Conservation (phyloP, 2,797 vertebrate genomes). For the Coccyzus lansbergi region DNA sequence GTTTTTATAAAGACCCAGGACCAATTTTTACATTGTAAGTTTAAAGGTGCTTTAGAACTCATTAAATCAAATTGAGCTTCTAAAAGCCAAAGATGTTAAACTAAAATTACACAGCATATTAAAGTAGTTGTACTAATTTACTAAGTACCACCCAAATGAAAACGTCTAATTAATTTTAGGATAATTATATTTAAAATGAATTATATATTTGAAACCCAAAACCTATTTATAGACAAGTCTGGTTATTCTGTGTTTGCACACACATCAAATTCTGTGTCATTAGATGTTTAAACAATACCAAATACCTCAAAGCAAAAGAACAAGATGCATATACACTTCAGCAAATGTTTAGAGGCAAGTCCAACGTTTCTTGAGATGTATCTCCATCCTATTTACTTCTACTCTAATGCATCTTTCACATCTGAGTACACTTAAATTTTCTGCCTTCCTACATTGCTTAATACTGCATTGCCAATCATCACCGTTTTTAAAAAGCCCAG, state of each 20-base stretch:
- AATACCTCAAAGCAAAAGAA: neutral
- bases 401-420: neutral
- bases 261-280: neutral
- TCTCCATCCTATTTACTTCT: neutral
- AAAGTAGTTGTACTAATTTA: neutral
- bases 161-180: neutral
- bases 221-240: neutral
- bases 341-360: neutral
- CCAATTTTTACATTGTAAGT: neutral
- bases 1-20: neutral
- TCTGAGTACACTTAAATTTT: neutral
- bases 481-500: neutral
- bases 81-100: neutral
- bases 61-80: neutral
- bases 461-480: neutral
- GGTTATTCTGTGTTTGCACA: neutral
- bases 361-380: neutral
- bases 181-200: neutral
- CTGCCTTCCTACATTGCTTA: neutral
- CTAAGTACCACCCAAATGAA: neutral
- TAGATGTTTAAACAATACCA: neutral
- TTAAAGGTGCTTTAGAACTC: neutral
- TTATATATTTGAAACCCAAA: neutral
- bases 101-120: neutral
- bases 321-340: neutral